Evolutionary conservation across 2,113 vertebrate genomes (phyloP), one percentile per base, ranked within the genome.

Genomic region (Shinisaurus crocodilurus): DNA sequence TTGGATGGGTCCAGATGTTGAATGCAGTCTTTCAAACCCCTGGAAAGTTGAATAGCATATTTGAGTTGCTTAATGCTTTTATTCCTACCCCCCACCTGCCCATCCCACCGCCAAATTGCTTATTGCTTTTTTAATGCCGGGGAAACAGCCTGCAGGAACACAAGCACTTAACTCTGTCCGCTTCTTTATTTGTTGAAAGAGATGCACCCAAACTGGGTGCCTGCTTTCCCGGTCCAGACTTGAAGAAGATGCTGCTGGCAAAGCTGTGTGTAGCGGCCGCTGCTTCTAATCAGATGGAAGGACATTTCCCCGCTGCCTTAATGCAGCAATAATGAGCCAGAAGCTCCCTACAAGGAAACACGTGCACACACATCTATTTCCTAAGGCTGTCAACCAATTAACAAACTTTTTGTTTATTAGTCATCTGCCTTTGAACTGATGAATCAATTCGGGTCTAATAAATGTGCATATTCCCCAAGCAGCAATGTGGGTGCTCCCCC

Each of bases 1-100:
- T 60, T 63, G 48, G 37, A n/a, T 20, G 50, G 40, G 23, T 16
- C 69, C 85, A 75, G 85, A 82, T 37, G 50, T 50, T 87, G 63
- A 90, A 87, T 82, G 54, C 54, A 29, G 27, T 74, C 81, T 84
- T 67, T 83, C 69, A 82, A 60, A 82, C 32, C 77, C 48, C 89
- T 63, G 69, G 85, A 75, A 75, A 87, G 67, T 48, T 5, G 15
- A 48, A 29, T 65, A 82, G 77, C 57, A 34, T 43, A 63, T 74
- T 45, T 34, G 50, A 83, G 69, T 89, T 6, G 10, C 50, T 60
- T 74, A 34, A 57, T n/a, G 29, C 13, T 34, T n/a, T 45, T 75
- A 82, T 89, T 75, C 29, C 10, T 60, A 23, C 25, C 7, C 37
- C 34, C 10, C 40, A 32, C n/a, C 37, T 4, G 1, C 10, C 2